Evolutionary conservation across 1,140 invertebrate genomes (phyloP).

Genomic region (Hyles vespertilio): DNA sequence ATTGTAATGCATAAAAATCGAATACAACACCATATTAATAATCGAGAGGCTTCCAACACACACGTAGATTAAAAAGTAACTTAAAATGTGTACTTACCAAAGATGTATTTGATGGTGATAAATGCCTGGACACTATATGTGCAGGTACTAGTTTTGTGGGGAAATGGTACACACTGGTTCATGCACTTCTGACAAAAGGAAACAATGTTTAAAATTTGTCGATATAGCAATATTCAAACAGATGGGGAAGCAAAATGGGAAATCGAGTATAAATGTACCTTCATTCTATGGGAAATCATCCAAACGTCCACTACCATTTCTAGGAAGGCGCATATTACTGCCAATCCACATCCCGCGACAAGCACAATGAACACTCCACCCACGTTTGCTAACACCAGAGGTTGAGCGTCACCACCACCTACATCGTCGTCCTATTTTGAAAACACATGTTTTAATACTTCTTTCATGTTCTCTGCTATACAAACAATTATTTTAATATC

Average conservation of each 20-base stretch:
- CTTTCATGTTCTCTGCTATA: too few species aligned
- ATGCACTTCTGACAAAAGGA: slow-evolving; percentile 29
- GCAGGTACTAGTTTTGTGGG: slow-evolving; percentile 6
- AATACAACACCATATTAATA: too few species aligned
- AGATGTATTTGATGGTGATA: neutral
- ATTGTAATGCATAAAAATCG: too few species aligned
- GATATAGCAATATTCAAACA: neutral
- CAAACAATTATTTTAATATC: neutral
- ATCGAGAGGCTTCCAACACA: too few species aligned
- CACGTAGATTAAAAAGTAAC: too few species aligned
- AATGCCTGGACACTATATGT: slow-evolving; percentile 5
- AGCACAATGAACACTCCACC: slow-evolving; percentile 96
- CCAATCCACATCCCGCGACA: slow-evolving; percentile 76
- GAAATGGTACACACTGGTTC: slow-evolving; percentile 23
- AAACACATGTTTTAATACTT: neutral
- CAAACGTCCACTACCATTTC: slow-evolving; percentile 66
- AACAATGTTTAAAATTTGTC: slow-evolving; percentile 10
- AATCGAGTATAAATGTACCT: slow-evolving; percentile 28
- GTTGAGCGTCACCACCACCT: slow-evolving; percentile 65
- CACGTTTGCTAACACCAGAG: slow-evolving; percentile 91
- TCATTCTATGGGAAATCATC: slow-evolving; percentile 51
- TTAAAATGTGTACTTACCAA: slow-evolving; percentile 6
- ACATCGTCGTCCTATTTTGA: slow-evolving; percentile 51
- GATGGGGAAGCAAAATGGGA: slow-evolving; percentile 12
- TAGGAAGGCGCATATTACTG: slow-evolving; percentile 56